These are phyloP conservation scores for Coendou prehensilis DNA, from an alignment of 2,797 vertebrate species.

Conservation along the genomic window DNA sequence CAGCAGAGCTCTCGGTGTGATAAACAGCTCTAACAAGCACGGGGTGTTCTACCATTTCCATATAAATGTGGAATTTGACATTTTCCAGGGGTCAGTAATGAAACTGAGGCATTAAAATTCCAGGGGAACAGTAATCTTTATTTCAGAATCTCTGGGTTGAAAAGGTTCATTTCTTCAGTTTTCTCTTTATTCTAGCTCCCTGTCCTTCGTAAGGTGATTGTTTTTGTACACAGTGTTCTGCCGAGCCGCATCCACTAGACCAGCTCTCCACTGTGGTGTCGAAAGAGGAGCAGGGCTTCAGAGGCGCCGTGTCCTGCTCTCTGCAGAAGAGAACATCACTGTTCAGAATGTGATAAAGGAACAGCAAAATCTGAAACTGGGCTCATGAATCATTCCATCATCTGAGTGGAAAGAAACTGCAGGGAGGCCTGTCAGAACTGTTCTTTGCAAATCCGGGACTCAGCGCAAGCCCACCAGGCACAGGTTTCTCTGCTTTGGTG, in stretches of 20 bases:
- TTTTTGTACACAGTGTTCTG: background rate
- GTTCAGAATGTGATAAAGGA: slow-evolving; percentile 22
- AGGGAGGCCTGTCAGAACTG: background rate
- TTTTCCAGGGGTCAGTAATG: slow-evolving; percentile 70
- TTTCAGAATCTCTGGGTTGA: slow-evolving; percentile 67
- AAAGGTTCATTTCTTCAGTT: slow-evolving; percentile 11
- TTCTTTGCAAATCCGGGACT: background rate
- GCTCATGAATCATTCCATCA: slow-evolving; percentile 10
- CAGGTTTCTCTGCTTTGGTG: background rate
- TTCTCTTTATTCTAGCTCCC: background rate
- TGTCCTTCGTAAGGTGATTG: background rate
- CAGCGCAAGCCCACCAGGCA: background rate
- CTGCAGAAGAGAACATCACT: background rate
- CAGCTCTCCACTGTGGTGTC: background rate
- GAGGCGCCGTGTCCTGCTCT: background rate
- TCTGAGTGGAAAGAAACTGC: slow-evolving; percentile 6
- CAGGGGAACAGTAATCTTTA: slow-evolving; percentile 71
- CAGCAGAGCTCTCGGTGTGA: slow-evolving; percentile 54
- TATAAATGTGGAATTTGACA: slow-evolving; percentile 82
- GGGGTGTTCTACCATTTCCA: slow-evolving; percentile 75
- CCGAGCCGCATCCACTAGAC: background rate
- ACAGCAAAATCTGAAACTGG: background rate
- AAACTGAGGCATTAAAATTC: slow-evolving; percentile 80
- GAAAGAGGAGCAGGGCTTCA: slow-evolving; percentile 6
- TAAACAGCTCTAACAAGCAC: slow-evolving; percentile 75